Evolutionary conservation across 35 echinoderm and acorn worm species (phyloP).

Genomic region (Lytechinus variegatus): DNA sequence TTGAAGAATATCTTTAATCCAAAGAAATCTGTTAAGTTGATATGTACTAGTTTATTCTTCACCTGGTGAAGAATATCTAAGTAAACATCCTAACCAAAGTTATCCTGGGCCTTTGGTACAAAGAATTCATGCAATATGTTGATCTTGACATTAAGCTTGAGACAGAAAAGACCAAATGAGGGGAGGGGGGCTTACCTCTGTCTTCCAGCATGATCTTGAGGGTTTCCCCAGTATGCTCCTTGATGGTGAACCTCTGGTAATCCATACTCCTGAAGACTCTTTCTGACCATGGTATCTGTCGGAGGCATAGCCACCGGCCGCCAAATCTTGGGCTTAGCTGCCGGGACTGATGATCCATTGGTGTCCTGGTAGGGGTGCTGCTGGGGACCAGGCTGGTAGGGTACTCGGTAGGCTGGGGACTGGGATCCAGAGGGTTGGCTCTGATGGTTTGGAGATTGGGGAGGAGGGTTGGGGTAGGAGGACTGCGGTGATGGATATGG

Average conservation of each 20-base stretch:
- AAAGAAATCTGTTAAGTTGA: no score
- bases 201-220: conserved; percentile 45
- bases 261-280: conserved; percentile 64
- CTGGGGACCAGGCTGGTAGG: background rate
- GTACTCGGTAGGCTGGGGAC: background rate
- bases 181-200: background rate
- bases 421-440: background rate
- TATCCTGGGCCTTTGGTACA: background rate
- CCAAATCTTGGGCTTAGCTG: conserved; percentile 42
- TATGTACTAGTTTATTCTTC: no score
- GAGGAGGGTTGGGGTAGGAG: conserved; percentile 18
- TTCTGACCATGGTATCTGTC: conserved; percentile 48
- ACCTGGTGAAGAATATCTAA: no score
- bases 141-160: no score
- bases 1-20: no score
- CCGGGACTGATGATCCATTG: background rate
- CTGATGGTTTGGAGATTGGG: conserved; percentile 6
- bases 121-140: background rate
- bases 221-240: conserved; percentile 81
- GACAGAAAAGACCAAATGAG: no score
- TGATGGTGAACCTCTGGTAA: conserved; percentile 75
- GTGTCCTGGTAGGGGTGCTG: background rate
- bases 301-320: conserved; percentile 74
- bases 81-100: background rate
- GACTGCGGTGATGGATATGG: background rate